Evolutionary conservation across 2,797 vertebrate genomes (phyloP), one percentile per base, ranked within the genome.

Genomic region (Petrocephalus schoutedeni): DNA sequence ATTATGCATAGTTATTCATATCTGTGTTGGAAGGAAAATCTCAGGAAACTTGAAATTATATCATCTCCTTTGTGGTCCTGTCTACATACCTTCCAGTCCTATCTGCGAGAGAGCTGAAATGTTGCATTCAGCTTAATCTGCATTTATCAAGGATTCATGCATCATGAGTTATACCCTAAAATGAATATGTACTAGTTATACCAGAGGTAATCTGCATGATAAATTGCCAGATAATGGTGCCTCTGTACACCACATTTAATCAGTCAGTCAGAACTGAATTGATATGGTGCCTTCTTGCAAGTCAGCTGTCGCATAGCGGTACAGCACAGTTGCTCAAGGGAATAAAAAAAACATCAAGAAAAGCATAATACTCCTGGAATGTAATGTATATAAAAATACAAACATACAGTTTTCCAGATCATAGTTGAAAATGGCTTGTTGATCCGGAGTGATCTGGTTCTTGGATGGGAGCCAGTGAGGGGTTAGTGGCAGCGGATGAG

Each of bases 101-200:
- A 80, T n/a, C 36, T 80, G 74, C 16, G 45, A 77, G 3, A 57
- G 9, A 57, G 56, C 56, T 57, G 41, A 49, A 74, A 74, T 51
- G 49, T 57, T 19, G 16, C 9, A 12, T 19, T 57, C 56, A 3
- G 16, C 74, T 74, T 80, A 49, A 80, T 80, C 74, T 80, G 41
- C 7, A 45, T 41, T 80, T 80, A 80, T 21, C 41, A 80, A 80
- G 19, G 74, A 80, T 80, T 80, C 74, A 45, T 80, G 41, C 74
- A 80, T 49, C 41, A 80, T 80, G 74, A 49, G 16, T 49, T 80
- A 45, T 80, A 49, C 5, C 36, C 41, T n/a, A 49, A 80, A 80
- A 80, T 45, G 36, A 80, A 80, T 49, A 80, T 80, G 16, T 80
- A 80, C 74, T 49, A 49, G 36, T 80, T 80, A 80, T 80, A 80